A percentile compares a stretch with the other conserved stretches of the same genome.
These are phyloP conservation scores for Carassius gibelio DNA, from an alignment of 2,113 vertebrate species.

Conservation along the genomic window DNA sequence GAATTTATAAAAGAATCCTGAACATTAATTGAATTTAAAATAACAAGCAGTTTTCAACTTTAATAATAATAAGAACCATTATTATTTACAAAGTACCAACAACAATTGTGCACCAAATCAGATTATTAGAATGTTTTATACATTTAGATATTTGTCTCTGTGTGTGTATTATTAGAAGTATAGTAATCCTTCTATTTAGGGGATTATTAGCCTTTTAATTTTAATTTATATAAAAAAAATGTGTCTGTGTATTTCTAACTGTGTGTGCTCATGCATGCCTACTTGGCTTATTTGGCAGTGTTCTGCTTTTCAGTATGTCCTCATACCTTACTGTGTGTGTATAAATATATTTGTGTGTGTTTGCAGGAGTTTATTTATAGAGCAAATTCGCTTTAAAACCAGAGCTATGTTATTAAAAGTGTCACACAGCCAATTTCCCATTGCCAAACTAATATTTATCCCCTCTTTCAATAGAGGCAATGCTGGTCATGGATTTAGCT, in stretches of 20 bases:
- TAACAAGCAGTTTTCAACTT: no score
- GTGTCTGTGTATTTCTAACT: background rate
- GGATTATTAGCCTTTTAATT: no score
- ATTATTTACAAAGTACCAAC: no score
- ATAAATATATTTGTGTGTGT: slow-evolving; percentile 5
- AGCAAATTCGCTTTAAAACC: slow-evolving; percentile 37
- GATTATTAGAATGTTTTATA: no score
- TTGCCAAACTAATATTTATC: slow-evolving; percentile 45
- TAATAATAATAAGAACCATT: no score
- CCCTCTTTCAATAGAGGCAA: background rate
- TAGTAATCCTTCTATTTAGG: no score
- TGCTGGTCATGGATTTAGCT: slow-evolving; percentile 27
- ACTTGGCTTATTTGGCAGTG: background rate
- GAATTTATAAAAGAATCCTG: no score
- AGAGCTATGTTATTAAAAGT: slow-evolving; percentile 39
- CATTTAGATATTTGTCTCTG: no score
- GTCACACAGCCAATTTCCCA: slow-evolving; percentile 43
- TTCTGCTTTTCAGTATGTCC: background rate
- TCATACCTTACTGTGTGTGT: slow-evolving; percentile 8
- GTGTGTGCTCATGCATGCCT: background rate
- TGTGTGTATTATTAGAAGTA: no score
- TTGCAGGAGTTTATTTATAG: background rate
- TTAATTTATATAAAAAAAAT: no score
- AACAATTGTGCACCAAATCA: no score
- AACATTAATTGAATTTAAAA: no score